phyloP scores from a whole-genome alignment of 2,797 vertebrate genomes.

The Pitangus sulphuratus region DNA sequence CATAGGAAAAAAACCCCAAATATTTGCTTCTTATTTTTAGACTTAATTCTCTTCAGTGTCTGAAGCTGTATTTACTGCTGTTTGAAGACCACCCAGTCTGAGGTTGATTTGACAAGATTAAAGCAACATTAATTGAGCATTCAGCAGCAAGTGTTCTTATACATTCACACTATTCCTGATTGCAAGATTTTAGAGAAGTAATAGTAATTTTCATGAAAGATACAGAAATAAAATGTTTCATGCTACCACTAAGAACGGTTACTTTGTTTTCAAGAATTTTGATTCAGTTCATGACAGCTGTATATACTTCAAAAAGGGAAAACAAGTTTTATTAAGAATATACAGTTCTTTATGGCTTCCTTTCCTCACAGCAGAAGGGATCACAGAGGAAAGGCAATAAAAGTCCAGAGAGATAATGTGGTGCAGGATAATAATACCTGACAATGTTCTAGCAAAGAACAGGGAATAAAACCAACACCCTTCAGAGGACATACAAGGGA shows the following conservation, averaged over 20 bases:
- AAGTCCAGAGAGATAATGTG: background rate
- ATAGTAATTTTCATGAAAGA: background rate
- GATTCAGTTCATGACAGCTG: background rate
- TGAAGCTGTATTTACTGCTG: background rate
- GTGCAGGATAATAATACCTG: background rate
- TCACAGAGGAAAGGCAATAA: background rate
- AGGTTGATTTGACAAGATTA: background rate
- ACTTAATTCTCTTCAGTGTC: background rate
- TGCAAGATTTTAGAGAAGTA: background rate
- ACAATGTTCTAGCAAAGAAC: background rate
- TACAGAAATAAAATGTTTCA: background rate
- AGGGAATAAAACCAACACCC: background rate
- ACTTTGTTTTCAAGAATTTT: background rate
- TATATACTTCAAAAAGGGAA: background rate
- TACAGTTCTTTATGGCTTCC: background rate
- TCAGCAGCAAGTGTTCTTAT: background rate
- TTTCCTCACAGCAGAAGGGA: background rate
- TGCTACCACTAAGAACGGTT: background rate
- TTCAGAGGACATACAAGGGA: constrained; percentile 5
- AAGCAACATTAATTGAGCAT: background rate
- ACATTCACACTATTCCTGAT: background rate
- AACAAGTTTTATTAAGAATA: background rate
- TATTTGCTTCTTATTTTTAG: background rate
- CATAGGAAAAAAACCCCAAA: background rate
- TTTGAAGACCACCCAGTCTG: background rate